These are phyloP conservation scores for Danionella dracula DNA, from an alignment of 2,797 vertebrate genomes.

Conservation along the genomic window DNA sequence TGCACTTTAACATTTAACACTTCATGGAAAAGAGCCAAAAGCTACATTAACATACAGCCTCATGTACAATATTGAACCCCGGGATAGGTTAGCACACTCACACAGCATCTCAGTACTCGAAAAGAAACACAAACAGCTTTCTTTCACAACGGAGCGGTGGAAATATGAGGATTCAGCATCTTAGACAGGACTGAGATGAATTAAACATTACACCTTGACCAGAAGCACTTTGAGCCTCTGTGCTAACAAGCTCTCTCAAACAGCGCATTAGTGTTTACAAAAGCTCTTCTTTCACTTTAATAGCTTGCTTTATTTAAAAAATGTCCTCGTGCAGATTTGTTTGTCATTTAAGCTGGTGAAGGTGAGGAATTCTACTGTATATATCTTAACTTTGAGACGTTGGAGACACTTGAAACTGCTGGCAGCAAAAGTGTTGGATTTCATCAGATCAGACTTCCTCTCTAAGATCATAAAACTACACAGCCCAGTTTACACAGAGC, in stretches of 20 bases:
- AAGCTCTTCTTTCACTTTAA: constrained; percentile 28
- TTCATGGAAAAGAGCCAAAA: constrained; percentile 3
- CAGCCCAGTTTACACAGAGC: background rate
- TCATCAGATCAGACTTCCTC: constrained; percentile 2
- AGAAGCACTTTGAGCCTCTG: constrained; percentile 9
- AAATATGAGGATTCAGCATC: constrained; percentile 25
- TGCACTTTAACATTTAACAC: constrained; percentile 23
- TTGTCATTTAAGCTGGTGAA: constrained; percentile 18
- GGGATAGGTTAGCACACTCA: background rate
- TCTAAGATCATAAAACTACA: constrained; percentile 2
- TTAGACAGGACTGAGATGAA: constrained; percentile 21
- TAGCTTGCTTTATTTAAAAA: constrained; percentile 33
- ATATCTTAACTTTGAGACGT: background rate
- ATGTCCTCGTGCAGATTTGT: constrained; percentile 29
- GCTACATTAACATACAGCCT: background rate
- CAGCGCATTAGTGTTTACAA: constrained; percentile 32
- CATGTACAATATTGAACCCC: background rate
- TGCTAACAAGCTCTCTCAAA: constrained; percentile 18
- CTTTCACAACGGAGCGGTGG: background rate
- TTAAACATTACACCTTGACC: constrained; percentile 33
- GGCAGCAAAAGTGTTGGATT: constrained; percentile 5
- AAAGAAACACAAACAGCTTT: background rate
- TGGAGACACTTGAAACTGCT: constrained; percentile 8
- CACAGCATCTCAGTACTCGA: background rate
- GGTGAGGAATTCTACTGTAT: background rate